Percentiles rank a stretch among this genome's conserved stretches.
These are phyloP conservation scores for Thereva nobilitata DNA, from an alignment of 2,888 invertebrate species.

Conservation along the genomic window DNA sequence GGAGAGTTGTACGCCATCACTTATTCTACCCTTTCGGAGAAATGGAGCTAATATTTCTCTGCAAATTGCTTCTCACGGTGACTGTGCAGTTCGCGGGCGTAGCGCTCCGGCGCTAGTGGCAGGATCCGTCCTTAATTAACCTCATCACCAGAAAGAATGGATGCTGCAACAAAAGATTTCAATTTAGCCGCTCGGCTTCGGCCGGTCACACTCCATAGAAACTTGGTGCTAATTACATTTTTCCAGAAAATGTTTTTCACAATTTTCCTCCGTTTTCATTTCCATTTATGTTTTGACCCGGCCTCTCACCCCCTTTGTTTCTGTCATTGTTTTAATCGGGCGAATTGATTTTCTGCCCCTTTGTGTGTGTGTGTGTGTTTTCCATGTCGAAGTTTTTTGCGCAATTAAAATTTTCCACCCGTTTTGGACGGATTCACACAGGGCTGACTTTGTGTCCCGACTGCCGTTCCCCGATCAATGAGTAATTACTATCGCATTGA, in stretches of 20 bases:
- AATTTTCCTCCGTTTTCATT: conserved; percentile 5
- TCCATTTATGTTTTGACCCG: background rate
- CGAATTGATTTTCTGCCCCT: conserved; percentile 11
- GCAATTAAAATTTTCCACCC: conserved; percentile 26
- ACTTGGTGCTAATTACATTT: conserved; percentile 26
- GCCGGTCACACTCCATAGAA: background rate
- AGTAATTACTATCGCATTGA: background rate
- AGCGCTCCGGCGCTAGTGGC: background rate
- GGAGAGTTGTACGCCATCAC: no score
- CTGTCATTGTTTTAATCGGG: conserved; percentile 1
- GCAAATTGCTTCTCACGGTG: conserved; percentile 18
- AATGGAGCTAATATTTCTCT: no score
- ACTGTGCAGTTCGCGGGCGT: conserved; percentile 8
- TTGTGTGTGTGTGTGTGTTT: conserved; percentile 6
- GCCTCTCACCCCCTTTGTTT: background rate
- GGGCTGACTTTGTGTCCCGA: background rate
- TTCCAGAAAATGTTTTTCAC: conserved; percentile 22
- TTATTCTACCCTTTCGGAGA: no score
- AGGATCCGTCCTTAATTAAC: conserved; percentile 22
- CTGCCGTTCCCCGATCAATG: conserved; percentile 7
- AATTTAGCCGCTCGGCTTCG: background rate
- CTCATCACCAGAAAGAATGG: conserved; percentile 7
- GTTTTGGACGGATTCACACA: conserved; percentile 10
- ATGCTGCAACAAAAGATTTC: conserved; percentile 29
- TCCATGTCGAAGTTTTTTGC: conserved; percentile 6